Evolutionary conservation across 2,113 vertebrate species (phyloP), one percentile per base, ranked within the genome.

Genomic region (Motacilla tschutschensis): DNA sequence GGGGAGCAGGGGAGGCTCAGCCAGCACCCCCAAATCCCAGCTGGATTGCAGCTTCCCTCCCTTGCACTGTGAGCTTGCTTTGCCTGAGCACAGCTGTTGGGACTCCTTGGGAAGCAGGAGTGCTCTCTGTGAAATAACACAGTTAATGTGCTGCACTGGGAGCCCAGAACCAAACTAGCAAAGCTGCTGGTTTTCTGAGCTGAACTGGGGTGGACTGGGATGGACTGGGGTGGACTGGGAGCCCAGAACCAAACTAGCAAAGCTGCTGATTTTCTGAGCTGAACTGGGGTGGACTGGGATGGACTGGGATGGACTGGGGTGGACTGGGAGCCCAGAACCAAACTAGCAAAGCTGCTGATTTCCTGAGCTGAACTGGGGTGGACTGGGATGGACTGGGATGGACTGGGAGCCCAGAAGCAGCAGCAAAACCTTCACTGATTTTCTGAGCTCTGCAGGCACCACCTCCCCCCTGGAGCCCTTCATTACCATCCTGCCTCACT

Each of bases 1-100:
- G 38, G 38, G 9, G 9, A 58, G 71, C 51, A 44, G 60, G n/a
- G n/a, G n/a, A 41, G 66, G n/a, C 31, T 44, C 43, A 10, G n/a
- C 31, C 2, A 2, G 48, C 58, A 18, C 25, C 43, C 33, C 57
- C 5, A 2, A 40, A 69, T 9, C n/a, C 26, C 47, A 10, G 36
- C 17, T 60, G 67, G 18, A 16, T 40, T 62, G 35, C 69, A 26
- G 76, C 11, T 20, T 14, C 13, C 33, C n/a, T 9, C 35, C 13
- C 38, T 14, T 6, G 12, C 76, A 9, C 2, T 0, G 18, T 1
- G 43, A 53, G 64, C 29, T 63, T 22, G 0, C 26, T 22, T 12
- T 0, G 0, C 43, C 33, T 8, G 13, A 33, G 12, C 8, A 0
- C 0, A 0, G 5, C 7, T 21, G 22, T 26, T 38, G 5, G n/a